These are phyloP conservation scores for Parotocinclus haroldoi DNA, from an alignment of 2,797 vertebrate genomes.

Conservation along the genomic window DNA sequence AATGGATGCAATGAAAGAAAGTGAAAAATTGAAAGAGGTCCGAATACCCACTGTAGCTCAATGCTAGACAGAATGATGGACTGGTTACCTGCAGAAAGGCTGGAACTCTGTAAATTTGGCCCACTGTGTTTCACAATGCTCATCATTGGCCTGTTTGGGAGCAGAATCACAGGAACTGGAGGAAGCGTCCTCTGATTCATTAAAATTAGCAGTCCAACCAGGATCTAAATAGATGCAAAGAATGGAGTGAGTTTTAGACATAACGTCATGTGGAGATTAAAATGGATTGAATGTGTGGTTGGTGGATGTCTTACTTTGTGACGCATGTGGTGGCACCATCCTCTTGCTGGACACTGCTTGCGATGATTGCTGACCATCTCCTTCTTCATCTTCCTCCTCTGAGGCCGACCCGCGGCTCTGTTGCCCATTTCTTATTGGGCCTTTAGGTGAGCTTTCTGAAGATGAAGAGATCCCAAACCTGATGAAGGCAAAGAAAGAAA, in stretches of 20 bases:
- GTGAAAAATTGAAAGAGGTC: too few relatives aligned
- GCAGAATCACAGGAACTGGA: conserved; percentile 73
- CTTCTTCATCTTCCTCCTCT: conserved; percentile 66
- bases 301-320: conserved; percentile 32
- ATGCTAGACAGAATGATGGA: not conserved
- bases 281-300: not conserved
- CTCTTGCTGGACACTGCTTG: conserved; percentile 14
- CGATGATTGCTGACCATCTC: conserved; percentile 39
- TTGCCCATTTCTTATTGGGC: conserved; percentile 74
- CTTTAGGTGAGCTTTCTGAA: conserved; percentile 74
- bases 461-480: conserved; percentile 85
- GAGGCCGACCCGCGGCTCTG: conserved; percentile 69
- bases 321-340: conserved; percentile 42
- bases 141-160: conserved; percentile 36
- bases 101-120: conserved; percentile 91
- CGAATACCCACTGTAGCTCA: too few relatives aligned
- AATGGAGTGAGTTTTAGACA: too few relatives aligned
- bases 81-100: conserved; percentile 82
- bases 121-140: conserved; percentile 79
- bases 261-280: not conserved
- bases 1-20: too few relatives aligned
- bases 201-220: conserved; percentile 78
- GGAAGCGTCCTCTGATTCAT: conserved; percentile 67
- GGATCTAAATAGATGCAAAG: conserved; percentile 59
- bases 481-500: not conserved